These are phyloP conservation scores for Triplophysa bombifrons DNA, from an alignment of 2,797 vertebrate species.

Conservation along the genomic window DNA sequence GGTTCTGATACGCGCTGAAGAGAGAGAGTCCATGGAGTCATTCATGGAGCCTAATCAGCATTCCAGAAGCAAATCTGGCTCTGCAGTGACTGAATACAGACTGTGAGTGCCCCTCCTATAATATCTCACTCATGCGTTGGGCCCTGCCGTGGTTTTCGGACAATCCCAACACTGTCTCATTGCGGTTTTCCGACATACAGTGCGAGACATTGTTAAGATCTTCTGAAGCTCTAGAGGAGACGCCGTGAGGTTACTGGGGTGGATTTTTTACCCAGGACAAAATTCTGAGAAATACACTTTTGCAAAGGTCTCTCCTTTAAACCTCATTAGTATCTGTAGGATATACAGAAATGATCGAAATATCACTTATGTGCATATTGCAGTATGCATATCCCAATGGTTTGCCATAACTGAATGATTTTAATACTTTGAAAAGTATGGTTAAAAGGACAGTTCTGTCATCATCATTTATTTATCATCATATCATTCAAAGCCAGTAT, in stretches of 20 bases:
- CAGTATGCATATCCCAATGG: too few relatives aligned
- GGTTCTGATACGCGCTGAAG: slow-evolving; percentile 74
- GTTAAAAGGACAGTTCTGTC: too few relatives aligned
- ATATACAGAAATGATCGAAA: background rate
- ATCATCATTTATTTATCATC: too few relatives aligned
- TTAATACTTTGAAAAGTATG: too few relatives aligned
- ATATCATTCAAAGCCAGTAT: too few relatives aligned
- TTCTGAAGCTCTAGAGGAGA: background rate
- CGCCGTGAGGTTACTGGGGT: background rate
- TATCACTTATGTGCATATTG: background rate
- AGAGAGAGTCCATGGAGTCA: slow-evolving; percentile 76
- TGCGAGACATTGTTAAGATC: background rate
- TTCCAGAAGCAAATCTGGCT: slow-evolving; percentile 73
- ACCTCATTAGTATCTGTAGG: background rate
- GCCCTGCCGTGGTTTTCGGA: slow-evolving; percentile 72
- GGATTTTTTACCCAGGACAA: background rate
- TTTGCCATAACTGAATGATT: too few relatives aligned
- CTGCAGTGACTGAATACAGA: slow-evolving; percentile 78
- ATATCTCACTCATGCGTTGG: slow-evolving; percentile 78
- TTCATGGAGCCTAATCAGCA: slow-evolving; percentile 82
- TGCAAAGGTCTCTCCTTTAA: background rate
- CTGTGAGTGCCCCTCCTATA: slow-evolving; percentile 76
- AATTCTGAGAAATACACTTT: background rate
- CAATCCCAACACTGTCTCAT: slow-evolving; percentile 69
- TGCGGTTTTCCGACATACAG: slow-evolving; percentile 2